A percentile compares a stretch with the other conserved stretches of the same genome.
phyloP scores from a whole-genome alignment of 2,113 vertebrate genomes.

The Chionis minor region DNA sequence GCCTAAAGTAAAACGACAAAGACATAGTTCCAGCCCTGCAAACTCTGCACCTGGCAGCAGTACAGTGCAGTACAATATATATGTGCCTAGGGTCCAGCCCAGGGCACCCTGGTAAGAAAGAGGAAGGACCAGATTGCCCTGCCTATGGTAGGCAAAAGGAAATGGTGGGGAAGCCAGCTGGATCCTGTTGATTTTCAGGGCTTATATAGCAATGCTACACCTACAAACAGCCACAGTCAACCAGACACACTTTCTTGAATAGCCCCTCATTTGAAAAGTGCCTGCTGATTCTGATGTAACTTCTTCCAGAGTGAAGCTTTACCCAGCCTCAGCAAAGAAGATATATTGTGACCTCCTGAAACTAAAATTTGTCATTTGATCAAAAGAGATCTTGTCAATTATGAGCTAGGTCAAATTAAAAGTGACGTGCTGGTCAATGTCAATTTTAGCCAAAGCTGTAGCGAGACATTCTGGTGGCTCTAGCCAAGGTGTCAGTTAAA shows the following conservation, averaged over 20 bases:
- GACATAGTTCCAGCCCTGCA: neutral
- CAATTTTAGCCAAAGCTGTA: neutral
- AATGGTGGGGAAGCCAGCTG: neutral
- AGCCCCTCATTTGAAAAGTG: neutral
- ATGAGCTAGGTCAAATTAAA: neutral
- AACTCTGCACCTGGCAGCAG: neutral
- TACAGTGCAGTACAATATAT: accelerated
- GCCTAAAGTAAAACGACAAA: neutral
- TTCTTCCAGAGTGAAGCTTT: neutral
- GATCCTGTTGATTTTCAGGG: neutral
- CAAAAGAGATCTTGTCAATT: neutral
- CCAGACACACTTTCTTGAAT: accelerated
- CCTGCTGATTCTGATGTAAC: neutral
- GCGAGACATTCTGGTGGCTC: neutral
- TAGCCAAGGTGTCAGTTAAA: neutral
- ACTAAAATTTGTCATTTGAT: neutral
- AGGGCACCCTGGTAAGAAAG: neutral
- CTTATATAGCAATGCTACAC: neutral
- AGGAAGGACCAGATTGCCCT: neutral
- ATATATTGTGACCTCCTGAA: neutral
- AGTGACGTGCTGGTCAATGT: accelerated
- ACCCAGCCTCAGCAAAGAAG: neutral
- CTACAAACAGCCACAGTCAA: neutral
- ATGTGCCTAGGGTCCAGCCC: neutral
- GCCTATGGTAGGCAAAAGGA: neutral